Evolutionary conservation across 37 sponge, comb jelly and placozoan species (phyloP), one percentile per base, ranked within the genome.

Genomic region (Tethya wilhelma): DNA sequence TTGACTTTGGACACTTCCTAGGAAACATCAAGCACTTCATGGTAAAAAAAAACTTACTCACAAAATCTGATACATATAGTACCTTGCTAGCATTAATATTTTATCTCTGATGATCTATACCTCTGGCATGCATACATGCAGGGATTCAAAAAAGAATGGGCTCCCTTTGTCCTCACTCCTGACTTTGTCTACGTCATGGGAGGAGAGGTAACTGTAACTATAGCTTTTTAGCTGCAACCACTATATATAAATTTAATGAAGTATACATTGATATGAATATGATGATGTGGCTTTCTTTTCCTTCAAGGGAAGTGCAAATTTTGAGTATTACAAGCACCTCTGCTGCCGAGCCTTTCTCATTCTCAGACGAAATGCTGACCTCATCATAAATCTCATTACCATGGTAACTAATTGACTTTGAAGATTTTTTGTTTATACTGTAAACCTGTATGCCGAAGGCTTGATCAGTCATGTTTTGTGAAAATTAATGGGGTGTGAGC

Each of bases 1-100:
- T 95, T 38, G 95, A 95, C 67, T 95, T 95, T 81, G 95, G 95
- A 34, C 95, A 95, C 70, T 95, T 95, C 62, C 86, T 95, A 12
- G 95, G 95, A 2, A 87, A 95, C 55, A 75, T 84, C 57, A 95
- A 95, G 55, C 63, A 88, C 60, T 93, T 85, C 64, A 80, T 85
- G 83, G 93, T 93, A 87, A 80, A 57, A 25, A 2, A 14, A 5
- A 71, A 19, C 30, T 11, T 34, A 14, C 3, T 23, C 38, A 56
- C 29, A 8, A 34, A 4, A 8, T 2, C 12, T 38, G 4, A 8
- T 73, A 32, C 74, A 6, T 31, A 64, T 71, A 44, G 6, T 5
- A 44, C 37, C 8, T 38, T 9, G n/a, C 69, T n/a, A n/a, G n/a
- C n/a, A n/a, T n/a, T n/a, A n/a, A n/a, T n/a, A 11, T 19, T 17